phyloP scores from a whole-genome alignment of 2,888 invertebrate species.

The Pandemis cinnamomeana region DNA sequence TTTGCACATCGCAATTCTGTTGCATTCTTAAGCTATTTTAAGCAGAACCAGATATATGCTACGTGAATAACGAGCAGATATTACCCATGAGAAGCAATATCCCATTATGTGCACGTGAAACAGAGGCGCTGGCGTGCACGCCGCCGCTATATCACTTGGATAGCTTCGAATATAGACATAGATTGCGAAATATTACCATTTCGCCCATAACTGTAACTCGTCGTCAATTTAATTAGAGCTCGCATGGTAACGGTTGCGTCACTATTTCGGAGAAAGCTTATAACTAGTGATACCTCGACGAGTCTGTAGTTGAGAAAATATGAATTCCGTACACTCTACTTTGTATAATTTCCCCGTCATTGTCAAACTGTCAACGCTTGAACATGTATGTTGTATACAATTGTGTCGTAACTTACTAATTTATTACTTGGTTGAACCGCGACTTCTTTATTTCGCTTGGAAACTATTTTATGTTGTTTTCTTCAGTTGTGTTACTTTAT shows the following conservation, averaged over 20 bases:
- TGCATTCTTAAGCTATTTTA: not conserved
- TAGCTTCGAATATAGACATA: not conserved
- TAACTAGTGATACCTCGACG: slow-evolving; percentile 44
- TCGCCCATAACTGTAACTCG: slow-evolving; percentile 45
- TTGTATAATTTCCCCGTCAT: slow-evolving; percentile 1
- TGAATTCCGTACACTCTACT: not conserved
- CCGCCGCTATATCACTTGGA: not conserved
- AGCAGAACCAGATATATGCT: too few relatives aligned
- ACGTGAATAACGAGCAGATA: too few relatives aligned
- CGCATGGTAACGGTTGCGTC: slow-evolving; percentile 47
- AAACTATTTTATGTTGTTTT: not conserved
- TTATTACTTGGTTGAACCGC: not conserved
- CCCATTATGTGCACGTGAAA: not conserved
- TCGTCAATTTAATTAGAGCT: slow-evolving; percentile 53
- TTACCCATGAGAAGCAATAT: not conserved
- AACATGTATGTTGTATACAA: too few relatives aligned
- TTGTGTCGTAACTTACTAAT: not conserved
- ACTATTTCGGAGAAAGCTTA: slow-evolving; percentile 56
- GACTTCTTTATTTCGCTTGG: not conserved
- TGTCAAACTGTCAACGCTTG: not conserved
- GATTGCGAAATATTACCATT: slow-evolving; percentile 50
- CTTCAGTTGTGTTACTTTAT: too few relatives aligned
- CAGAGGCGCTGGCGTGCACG: not conserved
- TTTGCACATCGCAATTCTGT: not conserved
- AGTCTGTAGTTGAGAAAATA: slow-evolving; percentile 23